Percentiles rank a stretch among this genome's conserved stretches.
phyloP scores from a whole-genome alignment of 1,140 invertebrate genomes.

The Hylaeus volcanicus region DNA sequence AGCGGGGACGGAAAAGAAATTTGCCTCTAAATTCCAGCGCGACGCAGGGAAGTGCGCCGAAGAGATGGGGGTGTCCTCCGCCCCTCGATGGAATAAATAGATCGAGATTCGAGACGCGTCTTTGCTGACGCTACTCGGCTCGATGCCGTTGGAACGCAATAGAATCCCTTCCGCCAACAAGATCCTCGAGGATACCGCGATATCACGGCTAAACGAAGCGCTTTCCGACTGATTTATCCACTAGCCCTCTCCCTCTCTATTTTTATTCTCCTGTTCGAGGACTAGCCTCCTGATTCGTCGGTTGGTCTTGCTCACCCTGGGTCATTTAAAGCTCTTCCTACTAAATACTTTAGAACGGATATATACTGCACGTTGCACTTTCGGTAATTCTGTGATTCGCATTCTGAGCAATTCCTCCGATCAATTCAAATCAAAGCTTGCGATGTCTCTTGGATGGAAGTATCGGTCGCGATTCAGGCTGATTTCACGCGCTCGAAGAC shows the following conservation, averaged over 20 bases:
- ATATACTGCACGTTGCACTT: no score
- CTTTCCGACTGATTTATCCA: constrained; percentile 68
- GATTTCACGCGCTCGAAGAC: constrained; percentile 31
- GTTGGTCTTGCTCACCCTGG: no score
- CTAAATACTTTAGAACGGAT: no score
- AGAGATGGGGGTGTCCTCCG: constrained; percentile 43
- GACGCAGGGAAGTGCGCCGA: constrained; percentile 40
- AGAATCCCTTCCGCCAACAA: constrained; percentile 66
- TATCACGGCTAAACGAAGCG: constrained; percentile 68
- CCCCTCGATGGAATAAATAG: constrained; percentile 59
- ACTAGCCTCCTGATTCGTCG: constrained; percentile 7
- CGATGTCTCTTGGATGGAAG: background rate
- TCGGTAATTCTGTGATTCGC: no score
- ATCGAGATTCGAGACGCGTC: constrained; percentile 65
- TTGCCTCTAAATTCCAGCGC: constrained; percentile 65
- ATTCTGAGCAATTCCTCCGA: no score
- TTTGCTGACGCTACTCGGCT: constrained; percentile 65
- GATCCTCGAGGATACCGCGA: constrained; percentile 64
- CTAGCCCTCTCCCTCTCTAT: constrained; percentile 28
- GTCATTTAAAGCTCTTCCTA: no score
- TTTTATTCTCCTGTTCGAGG: background rate
- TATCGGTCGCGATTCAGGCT: background rate
- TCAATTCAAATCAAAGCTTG: constrained; percentile 6
- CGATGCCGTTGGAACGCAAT: constrained; percentile 65
- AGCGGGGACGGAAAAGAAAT: constrained; percentile 59